Conservation (phyloP, 1,140 invertebrate genomes). For the Zaprionus camerounensis region DNA sequence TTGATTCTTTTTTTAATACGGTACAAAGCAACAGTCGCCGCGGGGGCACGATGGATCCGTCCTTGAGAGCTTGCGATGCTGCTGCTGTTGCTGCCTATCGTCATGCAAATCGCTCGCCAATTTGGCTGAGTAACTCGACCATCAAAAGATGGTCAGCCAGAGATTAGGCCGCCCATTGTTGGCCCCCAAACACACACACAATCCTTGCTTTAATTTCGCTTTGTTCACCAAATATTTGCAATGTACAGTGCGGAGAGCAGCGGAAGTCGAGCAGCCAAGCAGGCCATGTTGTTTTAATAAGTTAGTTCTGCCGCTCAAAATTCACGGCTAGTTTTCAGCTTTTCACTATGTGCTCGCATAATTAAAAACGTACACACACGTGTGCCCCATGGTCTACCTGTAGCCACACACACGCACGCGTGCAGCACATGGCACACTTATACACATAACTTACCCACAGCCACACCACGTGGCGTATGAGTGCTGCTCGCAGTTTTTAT, state of each 20-base stretch:
- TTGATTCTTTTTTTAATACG: conserved; percentile 40
- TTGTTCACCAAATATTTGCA: conserved; percentile 66
- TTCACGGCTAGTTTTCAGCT: conserved; percentile 57
- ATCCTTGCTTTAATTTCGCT: conserved; percentile 53
- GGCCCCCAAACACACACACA: background rate
- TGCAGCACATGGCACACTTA: background rate
- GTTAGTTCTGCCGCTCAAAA: conserved; percentile 59
- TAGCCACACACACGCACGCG: background rate
- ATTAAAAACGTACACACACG: conserved; percentile 79
- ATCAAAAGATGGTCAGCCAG: conserved; percentile 47
- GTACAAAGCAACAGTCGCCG: conserved; percentile 43
- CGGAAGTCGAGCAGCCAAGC: conserved; percentile 35
- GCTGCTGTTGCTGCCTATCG: conserved; percentile 30
- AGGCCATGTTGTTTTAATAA: conserved; percentile 63
- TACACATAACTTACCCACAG: background rate
- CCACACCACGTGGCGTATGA: conserved; percentile 35
- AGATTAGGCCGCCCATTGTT: conserved; percentile 50
- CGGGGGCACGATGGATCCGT: conserved; percentile 9
- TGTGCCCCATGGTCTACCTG: conserved; percentile 34
- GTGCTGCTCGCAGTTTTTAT: conserved; percentile 39
- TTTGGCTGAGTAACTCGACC: conserved; percentile 57
- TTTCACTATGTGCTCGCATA: conserved; percentile 62
- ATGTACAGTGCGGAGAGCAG: background rate
- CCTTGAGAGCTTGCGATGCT: conserved; percentile 19
- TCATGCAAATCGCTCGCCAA: conserved; percentile 65